Conservation (phyloP, 2,113 vertebrate genomes). For the Neofelis nebulosa region DNA sequence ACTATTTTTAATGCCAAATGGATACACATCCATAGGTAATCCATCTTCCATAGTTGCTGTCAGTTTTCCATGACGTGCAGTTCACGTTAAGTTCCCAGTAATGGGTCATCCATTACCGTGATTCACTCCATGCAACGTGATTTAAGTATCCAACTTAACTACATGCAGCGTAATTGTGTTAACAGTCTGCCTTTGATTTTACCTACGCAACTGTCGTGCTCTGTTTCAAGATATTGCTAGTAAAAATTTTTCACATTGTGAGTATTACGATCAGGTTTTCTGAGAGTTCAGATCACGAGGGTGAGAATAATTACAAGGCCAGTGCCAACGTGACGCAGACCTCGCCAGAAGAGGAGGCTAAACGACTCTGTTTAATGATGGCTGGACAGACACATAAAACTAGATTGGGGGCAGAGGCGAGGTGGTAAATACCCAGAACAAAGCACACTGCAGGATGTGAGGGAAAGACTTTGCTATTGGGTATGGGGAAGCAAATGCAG, state of each 20-base stretch:
- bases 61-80: neutral
- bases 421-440: neutral
- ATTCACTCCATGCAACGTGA: neutral
- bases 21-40: neutral
- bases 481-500: neutral
- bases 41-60: neutral
- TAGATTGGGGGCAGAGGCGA: neutral
- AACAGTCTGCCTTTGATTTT: neutral
- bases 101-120: neutral
- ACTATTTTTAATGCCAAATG: neutral
- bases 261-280: neutral
- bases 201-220: neutral
- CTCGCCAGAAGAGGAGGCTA: neutral
- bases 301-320: neutral
- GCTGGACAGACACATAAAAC: neutral
- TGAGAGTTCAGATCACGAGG: neutral
- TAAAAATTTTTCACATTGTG: neutral
- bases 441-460: neutral
- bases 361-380: neutral
- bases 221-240: neutral
- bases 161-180: neutral
- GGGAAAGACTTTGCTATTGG: neutral
- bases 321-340: neutral
- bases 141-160: neutral
- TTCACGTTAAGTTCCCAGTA: neutral